Evolutionary conservation across 2,888 invertebrate species (phyloP).

Genomic region (Alviniconcha strummeri): DNA sequence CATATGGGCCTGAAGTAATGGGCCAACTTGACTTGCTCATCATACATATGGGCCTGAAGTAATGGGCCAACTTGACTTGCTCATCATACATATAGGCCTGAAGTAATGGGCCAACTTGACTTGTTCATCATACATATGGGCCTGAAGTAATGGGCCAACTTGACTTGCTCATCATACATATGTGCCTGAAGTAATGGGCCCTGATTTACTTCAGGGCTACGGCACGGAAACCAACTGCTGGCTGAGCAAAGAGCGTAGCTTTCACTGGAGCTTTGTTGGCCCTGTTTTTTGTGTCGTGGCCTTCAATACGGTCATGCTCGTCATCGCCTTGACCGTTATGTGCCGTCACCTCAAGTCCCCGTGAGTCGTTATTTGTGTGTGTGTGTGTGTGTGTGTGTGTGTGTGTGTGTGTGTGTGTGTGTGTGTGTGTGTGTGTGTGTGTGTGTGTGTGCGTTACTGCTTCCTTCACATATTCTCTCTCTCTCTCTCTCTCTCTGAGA

Average conservation of each 20-base stretch:
- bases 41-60: no score
- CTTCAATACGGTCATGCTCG: background rate
- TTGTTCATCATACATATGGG: no score
- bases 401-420: no score
- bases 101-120: no score
- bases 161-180: no score
- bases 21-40: no score
- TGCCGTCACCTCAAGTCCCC: background rate
- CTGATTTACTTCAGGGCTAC: slow-evolving; percentile 11
- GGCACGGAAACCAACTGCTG: background rate
- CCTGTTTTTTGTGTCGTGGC: background rate
- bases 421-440: background rate
- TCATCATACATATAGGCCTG: no score
- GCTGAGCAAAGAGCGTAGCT: background rate
- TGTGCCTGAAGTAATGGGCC: no score
- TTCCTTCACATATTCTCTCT: background rate
- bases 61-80: no score
- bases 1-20: no score
- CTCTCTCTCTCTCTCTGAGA: background rate
- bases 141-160: no score
- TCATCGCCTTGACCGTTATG: background rate
- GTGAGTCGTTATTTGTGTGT: background rate
- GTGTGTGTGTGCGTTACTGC: background rate
- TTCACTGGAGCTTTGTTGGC: slow-evolving; percentile 4
- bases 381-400: no score